phyloP scores from a whole-genome alignment of 1,140 invertebrate species.

The Trypoxylus dichotomus region DNA sequence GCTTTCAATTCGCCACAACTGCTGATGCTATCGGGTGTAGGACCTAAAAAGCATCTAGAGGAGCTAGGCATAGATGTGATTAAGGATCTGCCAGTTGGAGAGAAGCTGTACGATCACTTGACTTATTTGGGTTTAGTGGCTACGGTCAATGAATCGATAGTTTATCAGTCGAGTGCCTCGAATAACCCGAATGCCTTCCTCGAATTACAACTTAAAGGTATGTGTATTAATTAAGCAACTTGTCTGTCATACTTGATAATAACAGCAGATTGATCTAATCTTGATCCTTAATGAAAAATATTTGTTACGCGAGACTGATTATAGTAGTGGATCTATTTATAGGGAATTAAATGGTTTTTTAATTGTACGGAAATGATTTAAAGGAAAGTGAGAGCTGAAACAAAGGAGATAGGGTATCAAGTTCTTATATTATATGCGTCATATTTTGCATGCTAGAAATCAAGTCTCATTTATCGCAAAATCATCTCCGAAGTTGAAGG shows the following conservation, averaged over 20 bases:
- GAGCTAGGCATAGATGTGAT: constrained; percentile 53
- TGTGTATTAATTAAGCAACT: too few relatives aligned
- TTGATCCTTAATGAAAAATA: too few relatives aligned
- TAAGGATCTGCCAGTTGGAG: constrained; percentile 57
- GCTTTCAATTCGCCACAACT: constrained; percentile 79
- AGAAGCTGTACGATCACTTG: constrained; percentile 61
- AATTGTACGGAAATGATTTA: too few relatives aligned
- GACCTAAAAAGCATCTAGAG: constrained; percentile 63
- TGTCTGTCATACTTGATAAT: not conserved
- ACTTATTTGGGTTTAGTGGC: constrained; percentile 52
- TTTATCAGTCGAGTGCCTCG: not conserved
- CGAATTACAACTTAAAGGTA: constrained; percentile 19
- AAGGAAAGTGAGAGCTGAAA: too few relatives aligned
- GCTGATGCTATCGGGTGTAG: constrained; percentile 80
- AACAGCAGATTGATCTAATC: not conserved
- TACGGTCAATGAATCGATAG: constrained; percentile 43
- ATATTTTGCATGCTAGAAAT: too few relatives aligned
- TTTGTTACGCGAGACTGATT: too few relatives aligned
- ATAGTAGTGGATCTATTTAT: too few relatives aligned
- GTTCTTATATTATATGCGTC: too few relatives aligned
- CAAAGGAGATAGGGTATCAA: too few relatives aligned
- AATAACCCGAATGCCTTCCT: constrained; percentile 25
- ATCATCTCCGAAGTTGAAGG: too few relatives aligned
- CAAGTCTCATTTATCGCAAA: too few relatives aligned
- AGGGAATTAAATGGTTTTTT: too few relatives aligned